These are phyloP conservation scores for Epinephelus cyanopodus DNA, from an alignment of 2,113 vertebrate genomes.

Conservation along the genomic window DNA sequence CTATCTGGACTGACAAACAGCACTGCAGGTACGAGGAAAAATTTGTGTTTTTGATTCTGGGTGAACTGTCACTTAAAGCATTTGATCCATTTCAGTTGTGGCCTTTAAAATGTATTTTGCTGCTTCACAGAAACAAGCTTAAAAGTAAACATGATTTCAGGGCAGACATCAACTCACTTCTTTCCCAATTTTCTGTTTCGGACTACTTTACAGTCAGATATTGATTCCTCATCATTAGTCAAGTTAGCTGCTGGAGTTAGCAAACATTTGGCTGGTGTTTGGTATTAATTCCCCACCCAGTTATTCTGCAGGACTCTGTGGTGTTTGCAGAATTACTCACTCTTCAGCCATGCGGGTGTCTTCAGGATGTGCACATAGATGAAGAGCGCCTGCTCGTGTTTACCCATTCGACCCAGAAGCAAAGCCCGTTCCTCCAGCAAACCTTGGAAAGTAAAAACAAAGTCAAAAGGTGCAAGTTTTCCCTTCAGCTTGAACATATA, in stretches of 20 bases:
- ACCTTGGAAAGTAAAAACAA: slow-evolving; percentile 79
- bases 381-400: slow-evolving; percentile 97
- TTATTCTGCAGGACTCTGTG: neutral
- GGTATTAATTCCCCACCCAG: neutral
- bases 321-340: slow-evolving; percentile 82
- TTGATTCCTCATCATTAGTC: neutral
- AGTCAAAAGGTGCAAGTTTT: slow-evolving; percentile 13
- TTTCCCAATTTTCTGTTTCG: neutral
- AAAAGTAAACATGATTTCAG: neutral
- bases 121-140: neutral
- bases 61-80: neutral
- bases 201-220: neutral
- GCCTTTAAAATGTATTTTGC: neutral
- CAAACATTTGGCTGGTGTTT: neutral
- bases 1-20: neutral
- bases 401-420: slow-evolving; percentile 96
- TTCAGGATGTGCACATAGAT: slow-evolving; percentile 96
- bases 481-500: neutral
- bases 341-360: slow-evolving; percentile 95
- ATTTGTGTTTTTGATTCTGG: no score
- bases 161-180: neutral
- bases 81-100: neutral
- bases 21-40: no score
- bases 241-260: neutral
- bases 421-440: slow-evolving; percentile 95